Evolutionary conservation across 2,113 vertebrate genomes (phyloP).

Genomic region (Mormyrus iriodes): DNA sequence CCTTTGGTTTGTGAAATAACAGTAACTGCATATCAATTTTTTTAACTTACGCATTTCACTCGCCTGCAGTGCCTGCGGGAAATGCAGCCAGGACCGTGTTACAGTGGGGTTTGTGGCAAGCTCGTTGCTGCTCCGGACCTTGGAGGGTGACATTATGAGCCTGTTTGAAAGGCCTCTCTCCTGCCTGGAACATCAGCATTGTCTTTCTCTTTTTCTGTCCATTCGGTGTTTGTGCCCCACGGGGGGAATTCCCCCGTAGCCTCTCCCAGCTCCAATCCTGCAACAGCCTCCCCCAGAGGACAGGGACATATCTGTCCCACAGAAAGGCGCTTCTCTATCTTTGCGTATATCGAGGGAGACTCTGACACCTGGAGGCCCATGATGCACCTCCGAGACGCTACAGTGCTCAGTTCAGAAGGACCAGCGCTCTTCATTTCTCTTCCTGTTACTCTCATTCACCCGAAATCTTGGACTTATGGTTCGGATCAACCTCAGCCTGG

Average conservation of each 20-base stretch:
- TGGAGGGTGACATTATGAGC: neutral
- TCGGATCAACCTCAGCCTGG: neutral
- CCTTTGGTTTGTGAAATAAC: too few relatives aligned
- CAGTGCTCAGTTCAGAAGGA: neutral
- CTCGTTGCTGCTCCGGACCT: neutral
- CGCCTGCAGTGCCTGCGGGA: too few relatives aligned
- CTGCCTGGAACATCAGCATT: neutral
- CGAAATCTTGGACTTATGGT: neutral
- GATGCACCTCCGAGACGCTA: neutral
- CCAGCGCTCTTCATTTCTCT: neutral
- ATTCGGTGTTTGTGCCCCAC: neutral
- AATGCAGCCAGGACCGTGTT: too few relatives aligned
- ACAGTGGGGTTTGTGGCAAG: neutral
- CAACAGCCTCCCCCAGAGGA: neutral
- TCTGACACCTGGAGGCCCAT: neutral
- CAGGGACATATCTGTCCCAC: neutral
- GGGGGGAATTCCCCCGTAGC: neutral
- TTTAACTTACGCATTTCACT: too few relatives aligned
- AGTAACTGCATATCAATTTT: too few relatives aligned
- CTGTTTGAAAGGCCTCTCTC: neutral
- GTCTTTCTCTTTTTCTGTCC: neutral
- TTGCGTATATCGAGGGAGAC: neutral
- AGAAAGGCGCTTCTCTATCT: neutral
- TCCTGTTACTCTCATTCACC: neutral
- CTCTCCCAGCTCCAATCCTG: neutral